Base-by-base conservation (phyloP, 2,888 invertebrate species). In the Exephanes ischioxanthus region DNA sequence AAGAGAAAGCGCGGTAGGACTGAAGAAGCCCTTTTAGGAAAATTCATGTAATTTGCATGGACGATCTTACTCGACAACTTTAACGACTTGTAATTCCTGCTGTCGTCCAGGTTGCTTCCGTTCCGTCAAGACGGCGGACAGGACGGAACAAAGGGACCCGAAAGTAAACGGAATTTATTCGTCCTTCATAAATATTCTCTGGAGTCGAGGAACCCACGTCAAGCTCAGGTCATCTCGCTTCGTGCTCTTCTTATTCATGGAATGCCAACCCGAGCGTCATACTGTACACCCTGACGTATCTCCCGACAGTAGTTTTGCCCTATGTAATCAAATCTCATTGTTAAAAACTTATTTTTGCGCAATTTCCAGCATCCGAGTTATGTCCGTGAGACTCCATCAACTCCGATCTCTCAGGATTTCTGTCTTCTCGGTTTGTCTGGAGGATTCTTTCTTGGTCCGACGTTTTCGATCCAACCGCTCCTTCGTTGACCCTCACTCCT, bases 401-500 rank as follows among this genome's bases (percentile, higher is more conserved):
- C 61, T 63, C 14, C 1, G 11, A 45, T 26, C 58, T 58, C 16
- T n/a, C 7, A 16, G 33, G 61, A 6, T 63, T 63, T 33, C 30
- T 6, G 61, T 26, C 51, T 22, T 48, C 16, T 51, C n/a, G 19
- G 11, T 41, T 67, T 67, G 22, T 26, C 14, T 48, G 3, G 30
- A 61, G 19, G 16, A 33, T 68, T 73, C 26, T 19, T 45, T 68
- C 19, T 51, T 22, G n/a, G 3, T 48, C 45, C 45, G 11, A 55
- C 51, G 26, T 53, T 81, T 26, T 45, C 68, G 33, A 22, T 45
- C 58, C 45, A 11, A 33, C 37, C 58, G 19, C 19, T 22, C 70
- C 76, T 22, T 37, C 19, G 33, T 51, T 41, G 75, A 79, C 85
- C 55, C 66, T 81, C 80, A 73, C 83, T 77, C 30, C 67, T 68